phyloP scores from a whole-genome alignment of 2,113 vertebrate species.

The Pagrus major region DNA sequence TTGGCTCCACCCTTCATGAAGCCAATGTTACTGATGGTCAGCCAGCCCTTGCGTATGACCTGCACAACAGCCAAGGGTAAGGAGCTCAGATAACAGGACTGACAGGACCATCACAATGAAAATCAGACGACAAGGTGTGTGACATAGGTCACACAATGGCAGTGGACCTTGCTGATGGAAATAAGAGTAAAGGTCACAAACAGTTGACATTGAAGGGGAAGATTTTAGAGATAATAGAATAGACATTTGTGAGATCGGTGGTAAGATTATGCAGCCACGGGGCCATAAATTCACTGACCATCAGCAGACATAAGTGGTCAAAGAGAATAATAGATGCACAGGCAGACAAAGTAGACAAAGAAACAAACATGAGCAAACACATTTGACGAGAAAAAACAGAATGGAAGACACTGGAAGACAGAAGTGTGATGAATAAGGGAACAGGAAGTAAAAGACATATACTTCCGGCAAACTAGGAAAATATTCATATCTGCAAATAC shows the following conservation, averaged over 20 bases:
- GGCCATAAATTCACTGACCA: conserved; percentile 11
- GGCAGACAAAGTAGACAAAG: not conserved
- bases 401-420: conserved; percentile 18
- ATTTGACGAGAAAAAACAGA: conserved; percentile 29
- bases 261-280: not conserved
- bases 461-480: conserved; percentile 27
- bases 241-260: not conserved
- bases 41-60: conserved; percentile 95
- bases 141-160: conserved; percentile 5
- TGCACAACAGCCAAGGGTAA: conserved; percentile 67
- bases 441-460: conserved; percentile 37
- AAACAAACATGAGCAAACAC: not conserved
- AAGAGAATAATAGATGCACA: not conserved
- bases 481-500: conserved; percentile 7
- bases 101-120: not conserved
- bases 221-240: not conserved
- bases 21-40: conserved; percentile 91
- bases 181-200: conserved; percentile 14
- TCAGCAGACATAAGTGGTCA: not conserved
- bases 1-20: conserved; percentile 90
- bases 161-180: not conserved
- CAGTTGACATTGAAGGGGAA: not conserved
- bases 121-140: not conserved
- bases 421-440: not conserved
- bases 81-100: conserved; percentile 28